Base-by-base conservation (phyloP, 1,140 invertebrate genomes). In the Probaryconus sp. region DNA sequence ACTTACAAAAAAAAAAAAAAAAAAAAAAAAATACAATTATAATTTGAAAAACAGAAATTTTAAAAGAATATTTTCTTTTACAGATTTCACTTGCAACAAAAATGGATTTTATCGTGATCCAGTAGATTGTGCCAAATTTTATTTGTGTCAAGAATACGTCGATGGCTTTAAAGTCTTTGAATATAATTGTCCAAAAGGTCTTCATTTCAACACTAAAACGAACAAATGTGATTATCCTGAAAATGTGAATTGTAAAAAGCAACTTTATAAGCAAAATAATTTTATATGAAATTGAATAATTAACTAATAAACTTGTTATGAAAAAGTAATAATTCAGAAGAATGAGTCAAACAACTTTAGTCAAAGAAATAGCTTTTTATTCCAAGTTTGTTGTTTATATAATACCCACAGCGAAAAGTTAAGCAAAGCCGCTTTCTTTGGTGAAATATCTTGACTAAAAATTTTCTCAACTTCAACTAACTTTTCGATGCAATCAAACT, bases 241-340 rank as follows among this genome's bases (percentile, higher is more conserved):
- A 16, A 63, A 74, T 10, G 63, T 74, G 2, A 35, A 74, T 31
- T 68, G 71, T 14, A 17, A 1, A 37, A 69, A 53, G 65, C 0
- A 3, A 16, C 26, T 7, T 24, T 7, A 24, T 24, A 7, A 38
- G 13, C 11, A 38, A 35, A 17, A 31, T 30, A 17, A 26, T 26
- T 37, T n/a, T 31, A n/a, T 30, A 30, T 16, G 20, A 26, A 48
- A 33, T 6, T 14, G n/a, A 18, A 20, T 9, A 10, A 18, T 2
- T 16, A 11, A 2, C 17, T 40, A 20, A 38, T 10, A 1, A 53
- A 53, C 26, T 3, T 56, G 26, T 51, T 16, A 58, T 58, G 50
- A 55, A 56, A 67, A 67, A 48, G 14, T 60, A 69, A 43, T 60
- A 35, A n/a, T n/a, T 2, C 13, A 3, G 9, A 4, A 33, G 9